Evolutionary conservation across 1,140 invertebrate species (phyloP).

Genomic region (Elysia chlorotica): DNA sequence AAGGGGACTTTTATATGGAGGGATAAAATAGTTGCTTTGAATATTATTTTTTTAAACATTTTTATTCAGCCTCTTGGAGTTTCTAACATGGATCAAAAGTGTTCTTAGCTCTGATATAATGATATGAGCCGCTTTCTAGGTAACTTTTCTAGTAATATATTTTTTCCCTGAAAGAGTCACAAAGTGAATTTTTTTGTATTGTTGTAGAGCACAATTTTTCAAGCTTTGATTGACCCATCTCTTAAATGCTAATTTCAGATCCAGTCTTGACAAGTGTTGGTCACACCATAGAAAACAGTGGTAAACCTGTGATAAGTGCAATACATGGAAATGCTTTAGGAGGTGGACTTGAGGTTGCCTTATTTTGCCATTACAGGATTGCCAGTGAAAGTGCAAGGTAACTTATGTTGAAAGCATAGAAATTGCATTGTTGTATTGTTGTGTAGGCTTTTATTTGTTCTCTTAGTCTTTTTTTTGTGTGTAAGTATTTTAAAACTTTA

Average conservation of each 20-base stretch:
- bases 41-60: no score
- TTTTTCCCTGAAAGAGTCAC: neutral
- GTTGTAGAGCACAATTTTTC: neutral
- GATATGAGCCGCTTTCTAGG: neutral
- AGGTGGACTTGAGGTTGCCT: slow-evolving; percentile 55
- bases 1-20: no score
- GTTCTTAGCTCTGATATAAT: no score
- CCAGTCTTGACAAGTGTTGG: slow-evolving; percentile 40
- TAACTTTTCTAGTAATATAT: neutral
- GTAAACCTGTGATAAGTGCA: slow-evolving; percentile 56
- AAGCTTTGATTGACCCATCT: neutral
- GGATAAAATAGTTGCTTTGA: no score
- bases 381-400: slow-evolving; percentile 45
- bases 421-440: neutral
- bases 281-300: slow-evolving; percentile 34
- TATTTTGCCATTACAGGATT: slow-evolving; percentile 56
- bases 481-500: neutral
- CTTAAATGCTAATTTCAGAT: slow-evolving; percentile 18
- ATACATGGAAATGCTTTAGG: slow-evolving; percentile 55
- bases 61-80: no score
- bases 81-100: no score
- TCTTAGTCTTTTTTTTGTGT: no score
- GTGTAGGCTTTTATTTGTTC: no score
- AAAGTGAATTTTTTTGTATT: neutral
- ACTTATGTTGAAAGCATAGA: neutral